Base-by-base conservation (phyloP, 2,888 invertebrate genomes). In the Drosophila vallismaia region DNA sequence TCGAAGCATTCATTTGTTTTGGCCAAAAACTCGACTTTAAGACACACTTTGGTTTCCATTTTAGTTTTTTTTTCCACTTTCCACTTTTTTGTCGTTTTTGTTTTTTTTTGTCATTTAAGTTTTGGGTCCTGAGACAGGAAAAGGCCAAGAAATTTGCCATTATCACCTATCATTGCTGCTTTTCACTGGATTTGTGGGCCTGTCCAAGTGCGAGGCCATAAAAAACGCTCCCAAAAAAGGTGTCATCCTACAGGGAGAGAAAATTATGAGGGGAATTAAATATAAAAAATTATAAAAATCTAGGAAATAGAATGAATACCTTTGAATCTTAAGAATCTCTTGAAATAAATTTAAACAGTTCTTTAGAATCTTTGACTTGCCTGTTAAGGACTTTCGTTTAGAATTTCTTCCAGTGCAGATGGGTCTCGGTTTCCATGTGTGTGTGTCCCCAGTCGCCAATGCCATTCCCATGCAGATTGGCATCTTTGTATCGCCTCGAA, bases 111-210 rank as follows among this genome's bases (percentile, higher is more conserved):
- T 49, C 10, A 33, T 45, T 63, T 45, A 66, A 53, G 40, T 66
- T 64, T 31, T n/a, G 19, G 19, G 26, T 33, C n/a, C n/a, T n/a
- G n/a, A n/a, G n/a, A n/a, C 38, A 58, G 49, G 53, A 28, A 4
- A 28, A 6, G 28, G 6, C 45, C 69, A 42, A 29, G 29, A 81
- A 81, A 79, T 88, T 86, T 87, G 77, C 89, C 87, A 88, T 89
- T 89, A 89, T 89, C 89, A 89, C 89, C 89, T 88, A 88, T 88
- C 88, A 88, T 84, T 89, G 76, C 75, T 75, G 77, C 83, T 86
- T 88, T 87, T 76, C 76, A 68, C 52, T 45, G 81, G 86, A 88
- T 88, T 87, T 89, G 79, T 73, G 72, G 75, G 73, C 71, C 54
- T 53, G 63, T 54, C 52, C 66, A 48, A 36, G 71, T 70, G 59